Evolutionary conservation across 2,888 invertebrate genomes (phyloP).

Genomic region (Ophioninae sp.): DNA sequence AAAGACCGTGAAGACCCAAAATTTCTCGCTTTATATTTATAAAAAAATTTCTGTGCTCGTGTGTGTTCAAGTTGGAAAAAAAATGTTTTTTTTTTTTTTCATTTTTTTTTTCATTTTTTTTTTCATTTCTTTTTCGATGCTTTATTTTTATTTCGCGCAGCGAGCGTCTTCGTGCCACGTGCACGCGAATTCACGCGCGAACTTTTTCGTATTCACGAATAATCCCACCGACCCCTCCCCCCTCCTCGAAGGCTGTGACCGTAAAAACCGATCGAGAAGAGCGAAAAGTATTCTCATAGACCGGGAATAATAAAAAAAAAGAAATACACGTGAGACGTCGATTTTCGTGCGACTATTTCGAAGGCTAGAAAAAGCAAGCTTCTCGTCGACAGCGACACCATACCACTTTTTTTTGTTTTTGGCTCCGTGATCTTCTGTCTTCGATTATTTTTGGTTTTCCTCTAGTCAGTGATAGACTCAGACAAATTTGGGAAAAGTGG

Average conservation of each 20-base stretch:
- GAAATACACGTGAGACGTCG: conserved; percentile 19
- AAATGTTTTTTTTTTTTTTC: conserved; percentile 7
- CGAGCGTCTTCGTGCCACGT: conserved; percentile 2
- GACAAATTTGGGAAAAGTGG: background rate
- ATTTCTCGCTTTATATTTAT: too few species aligned
- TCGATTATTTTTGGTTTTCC: conserved; percentile 1
- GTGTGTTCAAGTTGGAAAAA: too few species aligned
- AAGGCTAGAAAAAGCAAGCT: conserved; percentile 19
- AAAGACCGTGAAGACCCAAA: too few species aligned
- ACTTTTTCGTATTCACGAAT: conserved; percentile 38
- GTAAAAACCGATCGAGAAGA: conserved; percentile 60
- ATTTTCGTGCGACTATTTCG: conserved; percentile 42
- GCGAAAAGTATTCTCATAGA: conserved; percentile 54
- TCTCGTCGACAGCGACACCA: conserved; percentile 47
- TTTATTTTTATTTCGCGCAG: conserved; percentile 26
- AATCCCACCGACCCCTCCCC: conserved; percentile 34
- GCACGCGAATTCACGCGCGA: background rate
- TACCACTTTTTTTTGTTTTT: background rate
- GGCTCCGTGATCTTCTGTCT: background rate
- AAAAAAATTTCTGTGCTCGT: too few species aligned
- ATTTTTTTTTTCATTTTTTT: conserved; percentile 23
- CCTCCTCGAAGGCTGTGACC: conserved; percentile 75
- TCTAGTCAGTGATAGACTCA: background rate
- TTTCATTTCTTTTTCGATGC: conserved; percentile 13
- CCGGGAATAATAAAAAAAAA: conserved; percentile 31